phyloP scores from a whole-genome alignment of 2,797 vertebrate species.

The Crypturellus tataupa region DNA sequence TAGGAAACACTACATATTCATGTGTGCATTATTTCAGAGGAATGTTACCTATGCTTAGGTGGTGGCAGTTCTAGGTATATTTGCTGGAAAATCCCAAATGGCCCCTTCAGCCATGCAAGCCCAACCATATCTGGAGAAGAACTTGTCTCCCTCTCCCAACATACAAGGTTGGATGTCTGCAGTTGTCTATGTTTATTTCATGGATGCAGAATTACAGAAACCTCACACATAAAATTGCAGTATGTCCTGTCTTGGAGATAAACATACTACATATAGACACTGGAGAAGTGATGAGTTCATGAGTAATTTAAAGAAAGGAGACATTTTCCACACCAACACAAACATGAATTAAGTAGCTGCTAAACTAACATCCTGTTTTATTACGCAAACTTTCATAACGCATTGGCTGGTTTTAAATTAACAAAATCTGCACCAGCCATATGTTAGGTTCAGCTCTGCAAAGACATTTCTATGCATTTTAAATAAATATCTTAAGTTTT shows the following conservation, averaged over 20 bases:
- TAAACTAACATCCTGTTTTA: background rate
- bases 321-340: background rate
- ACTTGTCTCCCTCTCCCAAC: background rate
- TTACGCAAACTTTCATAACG: background rate
- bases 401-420: background rate
- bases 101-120: background rate
- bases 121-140: background rate
- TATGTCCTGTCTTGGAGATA: background rate
- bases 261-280: background rate
- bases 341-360: background rate
- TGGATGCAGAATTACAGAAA: background rate
- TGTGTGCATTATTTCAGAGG: fast-evolving
- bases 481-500: background rate
- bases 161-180: fast-evolving
- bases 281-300: background rate
- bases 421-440: background rate
- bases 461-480: background rate
- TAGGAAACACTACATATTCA: background rate
- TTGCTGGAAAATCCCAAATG: background rate
- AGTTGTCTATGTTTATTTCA: fast-evolving
- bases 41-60: background rate
- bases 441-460: background rate
- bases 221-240: background rate
- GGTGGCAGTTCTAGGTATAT: background rate
- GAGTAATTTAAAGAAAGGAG: background rate